These are phyloP conservation scores for Aphyosemion australe DNA, from an alignment of 2,113 vertebrate species.

Conservation along the genomic window DNA sequence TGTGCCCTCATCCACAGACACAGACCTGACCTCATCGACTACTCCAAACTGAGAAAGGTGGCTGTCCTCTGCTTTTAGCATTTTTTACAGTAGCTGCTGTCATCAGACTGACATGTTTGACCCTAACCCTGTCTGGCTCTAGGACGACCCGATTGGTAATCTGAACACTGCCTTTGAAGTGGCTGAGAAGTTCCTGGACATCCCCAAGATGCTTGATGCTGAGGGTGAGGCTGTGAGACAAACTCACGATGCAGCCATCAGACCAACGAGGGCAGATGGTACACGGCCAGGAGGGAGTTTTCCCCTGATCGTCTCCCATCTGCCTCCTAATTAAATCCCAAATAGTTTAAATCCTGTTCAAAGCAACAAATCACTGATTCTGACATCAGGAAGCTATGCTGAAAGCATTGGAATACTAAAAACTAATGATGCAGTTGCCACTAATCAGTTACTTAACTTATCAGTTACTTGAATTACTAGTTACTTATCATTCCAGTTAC, in stretches of 20 bases:
- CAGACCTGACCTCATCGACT: conserved; percentile 92
- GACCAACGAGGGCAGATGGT: too few species aligned
- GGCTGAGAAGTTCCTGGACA: conserved; percentile 91
- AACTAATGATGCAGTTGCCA: too few species aligned
- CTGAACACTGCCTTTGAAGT: conserved; percentile 93
- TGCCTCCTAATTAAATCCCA: not conserved
- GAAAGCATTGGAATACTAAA: too few species aligned
- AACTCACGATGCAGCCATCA: too few species aligned
- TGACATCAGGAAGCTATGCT: too few species aligned
- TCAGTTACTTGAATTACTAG: too few species aligned
- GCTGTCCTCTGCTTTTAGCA: conserved; percentile 4
- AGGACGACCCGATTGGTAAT: conserved; percentile 92
- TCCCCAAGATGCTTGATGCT: conserved; percentile 92
- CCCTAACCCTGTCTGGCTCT: conserved; percentile 8
- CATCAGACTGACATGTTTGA: too few species aligned
- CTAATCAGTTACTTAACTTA: too few species aligned
- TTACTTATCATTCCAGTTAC: too few species aligned
- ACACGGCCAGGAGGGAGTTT: not conserved
- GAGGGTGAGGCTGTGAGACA: conserved; percentile 78
- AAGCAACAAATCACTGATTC: conserved; percentile 2
- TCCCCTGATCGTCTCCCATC: conserved; percentile 5
- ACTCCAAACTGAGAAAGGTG: conserved; percentile 91
- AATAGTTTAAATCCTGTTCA: conserved; percentile 29
- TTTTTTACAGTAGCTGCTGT: too few species aligned
- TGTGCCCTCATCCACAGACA: conserved; percentile 95